Base-by-base conservation (phyloP, 2,113 vertebrate genomes). In the Rhinogobius similis region DNA sequence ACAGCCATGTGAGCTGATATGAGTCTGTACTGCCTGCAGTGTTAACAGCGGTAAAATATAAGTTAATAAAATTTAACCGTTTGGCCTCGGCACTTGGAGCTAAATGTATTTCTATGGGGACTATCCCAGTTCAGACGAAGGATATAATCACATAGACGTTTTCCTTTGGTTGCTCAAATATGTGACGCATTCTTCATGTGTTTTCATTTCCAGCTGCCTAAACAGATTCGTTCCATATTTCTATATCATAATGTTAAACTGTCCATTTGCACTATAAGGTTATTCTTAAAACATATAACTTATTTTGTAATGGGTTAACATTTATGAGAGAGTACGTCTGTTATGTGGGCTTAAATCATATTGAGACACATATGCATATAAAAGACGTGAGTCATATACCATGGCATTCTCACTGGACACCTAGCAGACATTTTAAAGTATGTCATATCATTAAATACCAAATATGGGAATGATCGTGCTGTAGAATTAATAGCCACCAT, bases 131-230 rank as follows among this genome's bases (percentile, higher is more conserved):
- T 29, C 64, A 48, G 10, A 43, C 13, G 36, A 16, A 59, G 26
- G 13, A 27, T 8, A 62, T n/a, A 38, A 36, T 48, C 44, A 46
- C 13, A 20, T 10, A 36, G 29, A 61, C 3, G 10, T 44, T 46
- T 24, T 50, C 53, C 55, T 70, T 48, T 46, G 65, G 53, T 41
- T 12, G n/a, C 65, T 75, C 58, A 70, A 68, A 70, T 67, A 81
- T 76, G 76, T 74, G 10, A 78, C 24, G 13, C 44, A 65, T 39
- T 55, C 41, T 48, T 43, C 59, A 63, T 61, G 62, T 44, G 13
- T 29, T 66, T 26, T 67, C 56, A 67, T 36, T 26, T 65, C 44
- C 69, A 83, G 71, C 64, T 73, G 53, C 46, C 70, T 75, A 79
- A 77, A 58, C 46, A 72, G 20, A 41, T 65, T 56, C 52, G 59